phyloP scores from a whole-genome alignment of 2,888 invertebrate genomes.

The Uropetala carovei region DNA sequence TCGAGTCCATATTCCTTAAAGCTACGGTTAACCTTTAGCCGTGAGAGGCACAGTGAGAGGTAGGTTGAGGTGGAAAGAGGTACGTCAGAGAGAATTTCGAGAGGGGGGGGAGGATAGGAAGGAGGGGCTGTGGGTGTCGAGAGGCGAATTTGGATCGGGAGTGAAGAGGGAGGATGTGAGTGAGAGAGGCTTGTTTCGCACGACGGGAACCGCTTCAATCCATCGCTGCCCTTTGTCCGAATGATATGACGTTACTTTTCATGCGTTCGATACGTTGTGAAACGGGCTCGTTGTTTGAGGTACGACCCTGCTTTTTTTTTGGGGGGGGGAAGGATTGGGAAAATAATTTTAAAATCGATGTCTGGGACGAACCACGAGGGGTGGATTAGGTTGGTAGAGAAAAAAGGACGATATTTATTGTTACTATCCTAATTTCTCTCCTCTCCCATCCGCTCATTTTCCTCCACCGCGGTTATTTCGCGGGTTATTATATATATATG shows the following conservation, averaged over 20 bases:
- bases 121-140: neutral
- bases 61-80: neutral
- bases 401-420: neutral
- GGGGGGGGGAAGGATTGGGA: no score
- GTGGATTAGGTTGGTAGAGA: neutral
- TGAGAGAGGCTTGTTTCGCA: neutral
- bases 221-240: slow-evolving; percentile 11
- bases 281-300: slow-evolving; percentile 6
- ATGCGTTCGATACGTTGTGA: neutral
- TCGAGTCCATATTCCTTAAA: slow-evolving; percentile 14
- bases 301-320: neutral
- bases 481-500: no score
- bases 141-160: neutral
- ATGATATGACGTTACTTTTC: slow-evolving; percentile 24
- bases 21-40: slow-evolving; percentile 61
- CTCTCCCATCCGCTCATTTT: no score
- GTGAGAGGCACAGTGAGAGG: neutral
- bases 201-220: neutral
- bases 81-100: neutral
- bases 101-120: neutral
- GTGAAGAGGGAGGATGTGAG: neutral
- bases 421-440: no score
- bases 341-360: no score
- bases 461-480: no score
- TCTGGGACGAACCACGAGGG: neutral